phyloP scores from a whole-genome alignment of 2,113 vertebrate genomes.

The Perca schrenkii region DNA sequence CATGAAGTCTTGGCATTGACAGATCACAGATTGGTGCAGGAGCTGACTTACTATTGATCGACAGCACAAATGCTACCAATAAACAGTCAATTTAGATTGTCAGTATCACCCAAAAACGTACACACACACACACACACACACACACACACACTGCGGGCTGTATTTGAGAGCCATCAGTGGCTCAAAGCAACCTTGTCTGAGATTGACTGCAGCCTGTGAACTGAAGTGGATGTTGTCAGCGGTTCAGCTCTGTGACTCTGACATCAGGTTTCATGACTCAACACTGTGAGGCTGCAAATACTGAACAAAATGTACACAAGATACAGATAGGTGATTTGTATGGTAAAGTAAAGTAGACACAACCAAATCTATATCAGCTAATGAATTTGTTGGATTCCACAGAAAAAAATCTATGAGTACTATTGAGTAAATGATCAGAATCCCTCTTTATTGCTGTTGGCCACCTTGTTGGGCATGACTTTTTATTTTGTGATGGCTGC shows the following conservation, averaged over 20 bases:
- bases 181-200: slow-evolving; percentile 35
- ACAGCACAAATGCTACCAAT: too few species aligned
- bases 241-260: neutral
- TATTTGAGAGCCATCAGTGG: neutral
- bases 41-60: too few species aligned
- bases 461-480: neutral
- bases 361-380: too few species aligned
- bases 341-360: too few species aligned
- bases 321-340: neutral
- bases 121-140: slow-evolving; percentile 16
- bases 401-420: too few species aligned
- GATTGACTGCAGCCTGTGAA: slow-evolving; percentile 20
- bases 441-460: neutral
- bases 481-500: too few species aligned
- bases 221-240: slow-evolving; percentile 15
- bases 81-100: too few species aligned
- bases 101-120: neutral
- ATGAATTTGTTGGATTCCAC: too few species aligned
- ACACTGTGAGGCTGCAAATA: too few species aligned
- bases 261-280: too few species aligned
- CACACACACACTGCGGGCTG: neutral
- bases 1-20: too few species aligned
- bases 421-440: neutral
- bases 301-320: neutral
- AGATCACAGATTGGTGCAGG: too few species aligned